Base-by-base conservation (phyloP, 1,140 invertebrate species). In the Thaumatotibia leucotreta region DNA sequence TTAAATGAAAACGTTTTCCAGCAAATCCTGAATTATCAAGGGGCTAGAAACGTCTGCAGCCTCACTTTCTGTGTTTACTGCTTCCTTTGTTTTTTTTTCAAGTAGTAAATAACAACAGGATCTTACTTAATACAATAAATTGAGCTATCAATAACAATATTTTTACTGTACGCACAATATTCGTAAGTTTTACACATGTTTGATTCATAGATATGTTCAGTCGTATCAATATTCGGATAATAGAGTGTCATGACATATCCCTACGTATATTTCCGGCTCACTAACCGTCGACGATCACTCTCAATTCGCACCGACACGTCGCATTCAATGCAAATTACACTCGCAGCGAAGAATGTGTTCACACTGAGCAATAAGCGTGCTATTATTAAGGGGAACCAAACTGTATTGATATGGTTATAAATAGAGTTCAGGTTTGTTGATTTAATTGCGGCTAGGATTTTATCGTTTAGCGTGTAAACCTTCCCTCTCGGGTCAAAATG, bases 261-360 rank as follows among this genome's bases (percentile, higher is more conserved):
- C 24, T n/a, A 22, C 20, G n/a, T 27, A 58, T 29, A 31, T 58
- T 58, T 58, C 52, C 52, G 52, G 52, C 52, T 24, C 52, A 58
- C 52, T 58, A 58, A 58, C 52, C 11, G 24, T 27, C 52, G 10
- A 24, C 52, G 52, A 31, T 58, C 52, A 58, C 27, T 58, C 52
- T 58, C 52, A 58, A 58, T 58, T 58, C 52, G 52, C 52, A 24
- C 52, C 52, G 52, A 58, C 52, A 58, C 52, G 29, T 58, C 52
- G 61, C 67, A 76, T 75, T 75, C 66, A 69, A 75, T 73, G 70
- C 71, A 73, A 75, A 75, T 73, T 75, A 66, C 54, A 70, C 66
- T 72, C 35, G n/a, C 23, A 66, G 45, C 63, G 64, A 64, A 66
- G 50, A 65, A 69, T 61, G n/a, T 1, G 14, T 35, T 14, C 17